These are phyloP conservation scores for Synanthedon tipuliformis DNA, from an alignment of 2,888 invertebrate species.

Conservation along the genomic window DNA sequence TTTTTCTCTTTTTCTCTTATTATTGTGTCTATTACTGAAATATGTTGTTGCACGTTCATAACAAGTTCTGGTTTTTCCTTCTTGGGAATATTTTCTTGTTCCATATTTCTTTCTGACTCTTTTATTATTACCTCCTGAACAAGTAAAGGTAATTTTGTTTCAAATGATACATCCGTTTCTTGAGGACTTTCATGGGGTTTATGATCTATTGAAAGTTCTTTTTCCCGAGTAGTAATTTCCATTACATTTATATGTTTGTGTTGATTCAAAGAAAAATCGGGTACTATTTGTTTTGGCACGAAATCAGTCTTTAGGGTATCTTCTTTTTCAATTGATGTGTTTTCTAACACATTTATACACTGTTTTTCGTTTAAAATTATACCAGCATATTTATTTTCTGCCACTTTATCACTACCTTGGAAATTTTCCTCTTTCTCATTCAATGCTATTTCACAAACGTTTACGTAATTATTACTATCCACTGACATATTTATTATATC, in stretches of 20 bases:
- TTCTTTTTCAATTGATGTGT: conserved; percentile 34
- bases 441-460: conserved; percentile 46
- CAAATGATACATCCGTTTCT: conserved; percentile 18
- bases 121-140: conserved; percentile 30
- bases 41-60: conserved; percentile 33
- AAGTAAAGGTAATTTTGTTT: conserved; percentile 30
- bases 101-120: conserved; percentile 26
- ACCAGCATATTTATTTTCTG: conserved; percentile 23
- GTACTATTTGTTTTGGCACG: conserved; percentile 17
- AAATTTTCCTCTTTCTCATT: conserved; percentile 59
- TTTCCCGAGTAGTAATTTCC: conserved; percentile 59
- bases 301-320: conserved; percentile 15
- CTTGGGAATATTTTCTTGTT: conserved; percentile 14
- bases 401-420: conserved; percentile 38
- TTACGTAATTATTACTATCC: conserved; percentile 49
- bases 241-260: conserved; percentile 54
- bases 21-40: conserved; percentile 32
- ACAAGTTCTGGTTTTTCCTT: conserved; percentile 18
- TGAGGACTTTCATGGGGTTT: conserved; percentile 11
- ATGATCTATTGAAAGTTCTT: conserved; percentile 32
- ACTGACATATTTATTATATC: conserved; percentile 30
- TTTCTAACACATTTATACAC: conserved; percentile 28
- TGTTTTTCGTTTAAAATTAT: conserved; percentile 6
- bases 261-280: conserved; percentile 22
- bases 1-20: conserved; percentile 35